Evolutionary conservation across 2,888 invertebrate species (phyloP).

Genomic region (Hirtodrosophila alboralis): DNA sequence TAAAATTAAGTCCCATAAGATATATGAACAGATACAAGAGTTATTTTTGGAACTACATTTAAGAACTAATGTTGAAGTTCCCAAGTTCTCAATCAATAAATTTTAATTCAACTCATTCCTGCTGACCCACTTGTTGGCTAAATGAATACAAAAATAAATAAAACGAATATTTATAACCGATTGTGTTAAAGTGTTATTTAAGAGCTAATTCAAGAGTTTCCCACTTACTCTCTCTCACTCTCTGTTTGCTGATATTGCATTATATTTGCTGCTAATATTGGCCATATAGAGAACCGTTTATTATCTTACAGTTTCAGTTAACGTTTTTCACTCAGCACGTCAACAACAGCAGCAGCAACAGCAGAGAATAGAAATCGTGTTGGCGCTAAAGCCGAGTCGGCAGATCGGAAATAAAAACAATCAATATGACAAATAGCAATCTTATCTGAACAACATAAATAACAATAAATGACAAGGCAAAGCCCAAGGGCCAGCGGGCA

Average conservation of each 20-base stretch:
- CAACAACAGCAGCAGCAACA: slow-evolving; percentile 35
- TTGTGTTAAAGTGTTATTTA: slow-evolving; percentile 28
- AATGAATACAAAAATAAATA: slow-evolving; percentile 18
- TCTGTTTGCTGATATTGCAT: slow-evolving; percentile 21
- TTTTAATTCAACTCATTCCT: slow-evolving; percentile 28
- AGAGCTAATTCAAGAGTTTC: slow-evolving; percentile 4
- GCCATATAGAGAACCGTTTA: slow-evolving; percentile 53
- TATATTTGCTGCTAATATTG: slow-evolving; percentile 13
- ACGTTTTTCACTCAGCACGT: slow-evolving; percentile 57
- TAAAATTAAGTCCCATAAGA: background rate
- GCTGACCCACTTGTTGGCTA: slow-evolving; percentile 37
- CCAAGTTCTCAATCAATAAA: slow-evolving; percentile 23
- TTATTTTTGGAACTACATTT: slow-evolving; percentile 42
- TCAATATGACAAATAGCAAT: slow-evolving; percentile 37
- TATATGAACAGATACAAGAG: background rate
- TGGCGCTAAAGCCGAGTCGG: slow-evolving; percentile 32
- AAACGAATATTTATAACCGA: slow-evolving; percentile 33
- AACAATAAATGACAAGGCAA: slow-evolving; percentile 53
- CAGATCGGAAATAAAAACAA: slow-evolving; percentile 58
- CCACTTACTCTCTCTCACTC: background rate
- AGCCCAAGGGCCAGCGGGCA: slow-evolving; percentile 2
- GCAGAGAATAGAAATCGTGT: slow-evolving; percentile 9
- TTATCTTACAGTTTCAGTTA: slow-evolving; percentile 69
- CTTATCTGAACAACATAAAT: slow-evolving; percentile 67
- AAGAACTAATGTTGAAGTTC: slow-evolving; percentile 2